phyloP scores from a whole-genome alignment of 2,113 vertebrate species.

The Mobula birostris region DNA sequence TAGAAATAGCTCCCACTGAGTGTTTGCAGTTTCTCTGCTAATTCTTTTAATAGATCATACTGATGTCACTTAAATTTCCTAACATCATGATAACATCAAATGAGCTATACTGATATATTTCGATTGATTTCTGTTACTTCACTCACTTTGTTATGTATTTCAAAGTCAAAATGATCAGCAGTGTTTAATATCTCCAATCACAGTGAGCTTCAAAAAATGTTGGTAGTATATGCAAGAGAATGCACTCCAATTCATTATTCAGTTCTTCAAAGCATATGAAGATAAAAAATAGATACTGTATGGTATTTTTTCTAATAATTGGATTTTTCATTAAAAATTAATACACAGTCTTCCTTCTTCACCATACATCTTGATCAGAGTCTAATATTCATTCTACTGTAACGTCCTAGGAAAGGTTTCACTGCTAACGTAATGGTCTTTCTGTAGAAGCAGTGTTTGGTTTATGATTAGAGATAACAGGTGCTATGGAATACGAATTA shows the following conservation, averaged over 20 bases:
- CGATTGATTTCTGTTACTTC: neutral
- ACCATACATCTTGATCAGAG: neutral
- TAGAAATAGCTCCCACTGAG: neutral
- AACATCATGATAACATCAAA: neutral
- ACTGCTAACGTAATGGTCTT: too few species aligned
- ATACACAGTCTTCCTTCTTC: neutral
- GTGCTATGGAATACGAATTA: too few species aligned
- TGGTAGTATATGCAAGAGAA: neutral
- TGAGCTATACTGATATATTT: neutral
- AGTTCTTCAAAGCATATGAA: neutral
- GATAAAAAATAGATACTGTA: neutral
- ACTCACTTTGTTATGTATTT: neutral
- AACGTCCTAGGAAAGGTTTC: too few species aligned
- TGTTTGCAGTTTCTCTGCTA: neutral
- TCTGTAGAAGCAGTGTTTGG: too few species aligned
- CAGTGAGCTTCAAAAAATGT: neutral
- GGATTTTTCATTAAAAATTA: neutral
- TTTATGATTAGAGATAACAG: too few species aligned
- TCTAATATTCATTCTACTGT: neutral
- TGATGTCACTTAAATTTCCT: neutral
- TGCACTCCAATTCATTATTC: neutral
- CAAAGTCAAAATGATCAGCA: neutral
- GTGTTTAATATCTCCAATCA: neutral
- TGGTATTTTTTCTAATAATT: neutral
- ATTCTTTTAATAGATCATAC: neutral